Percentiles rank a stretch among this genome's conserved stretches.
phyloP scores from a whole-genome alignment of 2,797 vertebrate species.

The Danio jaintianensis region DNA sequence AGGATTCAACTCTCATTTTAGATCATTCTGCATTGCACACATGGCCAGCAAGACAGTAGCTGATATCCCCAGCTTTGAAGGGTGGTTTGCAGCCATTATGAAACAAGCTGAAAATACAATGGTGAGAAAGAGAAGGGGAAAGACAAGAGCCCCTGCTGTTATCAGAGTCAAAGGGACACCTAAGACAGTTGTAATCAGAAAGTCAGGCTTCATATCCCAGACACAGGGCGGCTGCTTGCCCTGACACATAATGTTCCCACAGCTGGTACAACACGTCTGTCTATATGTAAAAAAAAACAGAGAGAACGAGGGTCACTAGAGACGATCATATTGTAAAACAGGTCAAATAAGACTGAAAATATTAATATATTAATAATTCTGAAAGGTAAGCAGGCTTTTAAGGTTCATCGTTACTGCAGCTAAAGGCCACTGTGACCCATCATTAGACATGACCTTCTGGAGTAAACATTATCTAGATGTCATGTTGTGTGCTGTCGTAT shows the following conservation, averaged over 20 bases:
- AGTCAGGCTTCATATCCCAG: slow-evolving; percentile 4
- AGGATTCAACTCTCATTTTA: slow-evolving; percentile 20
- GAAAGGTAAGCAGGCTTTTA: slow-evolving; percentile 28
- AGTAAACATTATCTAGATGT: not conserved
- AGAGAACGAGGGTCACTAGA: not conserved
- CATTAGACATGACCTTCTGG: not conserved
- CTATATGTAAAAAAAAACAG: not conserved
- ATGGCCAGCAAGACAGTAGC: not conserved
- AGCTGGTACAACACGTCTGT: not conserved
- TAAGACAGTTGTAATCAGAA: slow-evolving; percentile 25
- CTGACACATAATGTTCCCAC: slow-evolving; percentile 36
- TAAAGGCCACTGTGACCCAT: slow-evolving; percentile 1
- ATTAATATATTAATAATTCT: no score
- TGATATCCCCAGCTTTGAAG: not conserved
- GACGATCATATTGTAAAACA: slow-evolving; percentile 1
- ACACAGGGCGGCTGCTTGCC: not conserved
- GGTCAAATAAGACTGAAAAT: not conserved
- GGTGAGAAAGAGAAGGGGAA: not conserved
- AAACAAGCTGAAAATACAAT: not conserved
- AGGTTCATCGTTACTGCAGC: slow-evolving; percentile 17
- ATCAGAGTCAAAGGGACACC: slow-evolving; percentile 23
- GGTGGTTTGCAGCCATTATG: not conserved
- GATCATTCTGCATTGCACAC: slow-evolving; percentile 1
- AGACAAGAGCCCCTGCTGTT: slow-evolving; percentile 23
- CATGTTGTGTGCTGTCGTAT: slow-evolving; percentile 1